Percentiles rank a stretch among this genome's conserved stretches.
Conservation (phyloP, 2,113 vertebrate genomes). For the Cyphomyrus plagiostoma region DNA sequence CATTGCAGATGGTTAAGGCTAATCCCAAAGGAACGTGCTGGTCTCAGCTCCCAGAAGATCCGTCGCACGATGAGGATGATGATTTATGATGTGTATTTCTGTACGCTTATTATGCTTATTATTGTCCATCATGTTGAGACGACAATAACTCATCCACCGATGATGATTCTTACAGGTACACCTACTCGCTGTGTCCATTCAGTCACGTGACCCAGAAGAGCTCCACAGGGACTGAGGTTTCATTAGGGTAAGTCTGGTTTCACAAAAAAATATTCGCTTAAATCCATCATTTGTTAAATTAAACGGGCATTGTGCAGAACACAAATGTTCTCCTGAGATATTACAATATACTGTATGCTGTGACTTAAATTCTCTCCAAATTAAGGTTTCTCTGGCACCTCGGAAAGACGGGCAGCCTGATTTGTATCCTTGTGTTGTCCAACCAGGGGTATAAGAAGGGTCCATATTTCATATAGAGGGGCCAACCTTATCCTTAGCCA, state of each 20-base stretch:
- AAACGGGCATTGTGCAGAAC: not conserved
- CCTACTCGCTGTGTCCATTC: constrained; percentile 57
- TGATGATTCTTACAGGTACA: constrained; percentile 43
- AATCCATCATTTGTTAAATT: constrained; percentile 2
- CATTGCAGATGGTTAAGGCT: not conserved
- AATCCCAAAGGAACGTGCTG: not conserved
- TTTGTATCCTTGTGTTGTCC: not conserved
- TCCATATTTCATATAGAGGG: not conserved
- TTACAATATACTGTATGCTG: not conserved
- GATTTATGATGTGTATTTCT: not conserved
- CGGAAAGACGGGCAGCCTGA: not conserved
- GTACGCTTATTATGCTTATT: not conserved
- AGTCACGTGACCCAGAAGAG: constrained; percentile 56
- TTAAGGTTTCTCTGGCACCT: not conserved
- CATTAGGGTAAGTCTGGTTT: constrained; percentile 49
- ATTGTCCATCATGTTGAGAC: not conserved
- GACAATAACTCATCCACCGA: not conserved
- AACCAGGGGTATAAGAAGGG: not conserved
- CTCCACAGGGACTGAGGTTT: constrained; percentile 49
- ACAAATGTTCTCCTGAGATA: not conserved
- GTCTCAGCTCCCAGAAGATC: not conserved
- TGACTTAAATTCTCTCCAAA: not conserved
- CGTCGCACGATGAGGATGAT: not conserved
- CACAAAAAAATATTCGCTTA: not conserved
- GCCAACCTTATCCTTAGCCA: not conserved